These are phyloP conservation scores for Andrena bucephala DNA, from an alignment of 2,888 invertebrate species.

Conservation along the genomic window DNA sequence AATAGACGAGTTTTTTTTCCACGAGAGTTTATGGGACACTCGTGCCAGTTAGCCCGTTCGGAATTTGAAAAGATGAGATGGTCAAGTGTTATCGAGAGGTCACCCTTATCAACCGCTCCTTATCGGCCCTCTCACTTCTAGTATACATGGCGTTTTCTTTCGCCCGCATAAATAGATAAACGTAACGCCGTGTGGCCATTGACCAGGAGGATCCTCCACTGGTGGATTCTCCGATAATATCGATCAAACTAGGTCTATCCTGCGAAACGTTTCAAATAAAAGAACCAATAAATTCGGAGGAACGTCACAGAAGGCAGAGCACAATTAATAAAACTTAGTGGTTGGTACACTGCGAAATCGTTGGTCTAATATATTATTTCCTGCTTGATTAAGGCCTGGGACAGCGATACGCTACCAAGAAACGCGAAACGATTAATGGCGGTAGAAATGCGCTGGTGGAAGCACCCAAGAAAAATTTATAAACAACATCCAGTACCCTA, in stretches of 20 bases:
- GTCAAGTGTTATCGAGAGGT: constrained; percentile 76
- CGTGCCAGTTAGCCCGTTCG: constrained; percentile 31
- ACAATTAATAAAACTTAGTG: not conserved
- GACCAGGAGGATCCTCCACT: constrained; percentile 21
- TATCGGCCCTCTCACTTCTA: constrained; percentile 69
- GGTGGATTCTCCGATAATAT: constrained; percentile 12
- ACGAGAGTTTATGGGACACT: constrained; percentile 58
- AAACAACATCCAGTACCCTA: too few relatives aligned
- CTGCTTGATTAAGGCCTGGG: constrained; percentile 25
- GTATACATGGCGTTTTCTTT: constrained; percentile 52
- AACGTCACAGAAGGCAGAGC: too few relatives aligned
- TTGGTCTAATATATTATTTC: constrained; percentile 42
- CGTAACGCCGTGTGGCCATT: constrained; percentile 33
- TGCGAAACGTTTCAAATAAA: not conserved
- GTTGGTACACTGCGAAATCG: constrained; percentile 25
- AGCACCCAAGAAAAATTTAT: not conserved
- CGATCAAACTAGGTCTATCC: not conserved
- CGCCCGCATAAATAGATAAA: constrained; percentile 50
- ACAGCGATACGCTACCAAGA: constrained; percentile 36
- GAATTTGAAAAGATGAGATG: constrained; percentile 59
- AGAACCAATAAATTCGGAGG: not conserved
- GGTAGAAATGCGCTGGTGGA: not conserved
- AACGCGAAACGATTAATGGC: constrained; percentile 22
- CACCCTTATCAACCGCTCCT: constrained; percentile 68
- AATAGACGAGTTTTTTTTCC: constrained; percentile 10